These are phyloP conservation scores for Protodeltote pygarga DNA, from an alignment of 2,888 invertebrate species.

Conservation along the genomic window DNA sequence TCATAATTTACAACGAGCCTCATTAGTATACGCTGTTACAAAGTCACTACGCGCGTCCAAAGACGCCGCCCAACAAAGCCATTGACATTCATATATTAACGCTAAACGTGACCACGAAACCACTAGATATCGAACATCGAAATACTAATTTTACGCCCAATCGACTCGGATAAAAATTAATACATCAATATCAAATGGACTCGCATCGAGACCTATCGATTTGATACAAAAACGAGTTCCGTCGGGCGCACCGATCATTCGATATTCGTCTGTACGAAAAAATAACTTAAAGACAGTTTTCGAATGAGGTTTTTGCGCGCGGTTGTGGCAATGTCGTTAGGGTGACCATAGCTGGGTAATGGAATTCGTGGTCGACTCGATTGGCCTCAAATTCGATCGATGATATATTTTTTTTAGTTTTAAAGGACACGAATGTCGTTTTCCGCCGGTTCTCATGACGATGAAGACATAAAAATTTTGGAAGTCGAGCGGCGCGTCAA, in stretches of 20 bases:
- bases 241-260: conserved; percentile 52
- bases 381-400: conserved; percentile 66
- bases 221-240: conserved; percentile 68
- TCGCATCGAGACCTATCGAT: conserved; percentile 43
- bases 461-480: conserved; percentile 86
- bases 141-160: conserved; percentile 83
- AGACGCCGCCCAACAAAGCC: conserved; percentile 73
- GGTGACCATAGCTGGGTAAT: conserved; percentile 72
- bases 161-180: conserved; percentile 82
- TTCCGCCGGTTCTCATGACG: conserved; percentile 73
- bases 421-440: conserved; percentile 64
- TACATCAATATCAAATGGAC: conserved; percentile 71
- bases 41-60: conserved; percentile 65
- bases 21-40: conserved; percentile 78
- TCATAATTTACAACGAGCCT: conserved; percentile 75
- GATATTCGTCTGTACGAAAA: conserved; percentile 56
- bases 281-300: conserved; percentile 72
- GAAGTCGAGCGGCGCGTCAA: conserved; percentile 78
- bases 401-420: conserved; percentile 62
- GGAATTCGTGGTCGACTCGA: conserved; percentile 76
- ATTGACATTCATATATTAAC: conserved; percentile 82
- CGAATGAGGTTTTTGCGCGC: conserved; percentile 72
- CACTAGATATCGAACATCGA: conserved; percentile 69
- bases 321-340: conserved; percentile 80
- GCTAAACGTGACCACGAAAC: conserved; percentile 77